Base-by-base conservation (phyloP, 2,113 vertebrate species). In the Myiagra hebetior region DNA sequence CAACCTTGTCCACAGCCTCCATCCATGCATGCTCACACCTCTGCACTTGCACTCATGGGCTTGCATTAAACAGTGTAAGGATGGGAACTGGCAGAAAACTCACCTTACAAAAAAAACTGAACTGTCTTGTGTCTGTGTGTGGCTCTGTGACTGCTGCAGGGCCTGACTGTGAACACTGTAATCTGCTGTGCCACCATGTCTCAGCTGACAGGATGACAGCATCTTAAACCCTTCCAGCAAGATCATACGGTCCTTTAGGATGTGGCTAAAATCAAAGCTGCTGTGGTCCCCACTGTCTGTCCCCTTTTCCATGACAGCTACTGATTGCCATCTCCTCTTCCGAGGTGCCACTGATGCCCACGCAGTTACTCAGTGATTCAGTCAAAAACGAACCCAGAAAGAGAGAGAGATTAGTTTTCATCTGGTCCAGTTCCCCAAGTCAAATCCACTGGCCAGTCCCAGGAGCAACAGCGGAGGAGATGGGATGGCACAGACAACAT, bases 1-100 rank as follows among this genome's bases (percentile, higher is more conserved):
- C 37, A 37, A 37, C 42, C 60, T 30, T 24, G 16, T 22, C 55
- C 4, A 6, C 5, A 3, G 69, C 78, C 46, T 55, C 42, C 59
- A 52, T 57, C 59, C 2, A 0, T 7, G 19, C 23, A 37, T 3
- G 33, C 59, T 81, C 59, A 50, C 0, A 0, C 13, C 26, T 50
- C 47, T 0, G 2, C 35, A 11, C 39, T 63, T 50, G 44, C 63
- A 26, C 24, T 72, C 57, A 37, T 13, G 35, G 33, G 28, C 1
- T 39, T 46, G 28, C 39, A 62, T 46, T 42, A 39, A 82, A 84
- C n/a, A 47, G 42, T n/a, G 78, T 37, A 41, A 31, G 56, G 56
- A 47, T 8, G 6, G 33, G 41, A 70, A 49, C n/a, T n/a, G 39
- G 70, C 56, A 79, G 35, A 92, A 87, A 75, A 69, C 24, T 62